phyloP scores from a whole-genome alignment of 1,140 invertebrate genomes.

The Cydia amplana region DNA sequence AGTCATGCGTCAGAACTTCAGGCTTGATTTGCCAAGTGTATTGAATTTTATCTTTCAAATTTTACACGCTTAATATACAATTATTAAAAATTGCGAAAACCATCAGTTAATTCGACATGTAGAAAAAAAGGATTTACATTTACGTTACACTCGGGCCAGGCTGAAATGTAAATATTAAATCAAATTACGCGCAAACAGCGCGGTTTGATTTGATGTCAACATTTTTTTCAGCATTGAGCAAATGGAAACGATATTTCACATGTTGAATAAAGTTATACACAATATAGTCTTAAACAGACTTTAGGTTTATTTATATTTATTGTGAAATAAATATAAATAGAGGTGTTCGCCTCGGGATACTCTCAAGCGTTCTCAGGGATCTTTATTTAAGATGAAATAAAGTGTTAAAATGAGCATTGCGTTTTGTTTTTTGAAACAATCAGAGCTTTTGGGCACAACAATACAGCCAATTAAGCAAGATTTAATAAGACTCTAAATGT shows the following conservation, averaged over 20 bases:
- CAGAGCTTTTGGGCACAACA: too few relatives aligned
- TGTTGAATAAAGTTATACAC: neutral
- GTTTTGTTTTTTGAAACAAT: too few relatives aligned
- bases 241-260: neutral
- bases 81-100: constrained; percentile 2
- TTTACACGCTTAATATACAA: constrained; percentile 24
- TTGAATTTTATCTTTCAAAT: neutral
- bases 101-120: too few relatives aligned
- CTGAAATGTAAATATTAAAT: constrained; percentile 21
- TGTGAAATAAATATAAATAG: too few relatives aligned
- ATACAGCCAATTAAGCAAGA: too few relatives aligned
- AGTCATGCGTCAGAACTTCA: constrained; percentile 12
- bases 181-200: neutral
- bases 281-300: too few relatives aligned
- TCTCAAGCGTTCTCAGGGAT: too few relatives aligned
- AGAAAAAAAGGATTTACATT: neutral
- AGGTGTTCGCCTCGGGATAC: too few relatives aligned
- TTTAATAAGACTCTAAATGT: too few relatives aligned
- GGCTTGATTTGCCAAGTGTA: neutral
- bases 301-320: too few relatives aligned
- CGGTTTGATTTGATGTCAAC: constrained; percentile 24
- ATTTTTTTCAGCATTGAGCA: neutral
- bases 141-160: neutral
- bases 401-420: too few relatives aligned
- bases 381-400: too few relatives aligned